Base-by-base conservation (phyloP, 2,888 invertebrate species). In the Platypus cylindrus region DNA sequence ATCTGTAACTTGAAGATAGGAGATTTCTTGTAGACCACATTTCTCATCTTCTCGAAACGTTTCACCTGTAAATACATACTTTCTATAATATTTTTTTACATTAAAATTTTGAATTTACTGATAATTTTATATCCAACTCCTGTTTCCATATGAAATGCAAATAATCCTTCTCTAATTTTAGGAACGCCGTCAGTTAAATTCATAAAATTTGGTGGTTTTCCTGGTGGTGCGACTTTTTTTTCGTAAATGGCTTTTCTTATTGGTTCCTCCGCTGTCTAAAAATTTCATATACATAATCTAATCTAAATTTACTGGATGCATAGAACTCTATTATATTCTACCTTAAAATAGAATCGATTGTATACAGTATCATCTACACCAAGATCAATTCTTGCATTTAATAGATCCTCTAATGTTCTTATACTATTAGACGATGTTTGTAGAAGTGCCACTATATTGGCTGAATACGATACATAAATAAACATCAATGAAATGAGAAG, bases 381-480 rank as follows among this genome's bases (percentile, higher is more conserved):
- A 30, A 80, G 64, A 43, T 67, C 67, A 9, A 82, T 55, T 9
- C 78, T 67, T 1, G 80, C 79, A 40, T 72, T 65, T 3, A 77
- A 56, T 15, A 82, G 60, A 51, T 80, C 78, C 2, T 68, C 62
- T 7, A 78, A 51, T 0, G 72, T 74, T 46, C 66, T 67, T 36
- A 82, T 77, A 44, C 73, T 71, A 2, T 70, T 69, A 1, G 80
- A 77, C 16, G 80, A 77, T 0, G 80, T 77, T 51, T 81, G 80
- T 1, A 82, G 63, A 1, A 82, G 57, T 1, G 79, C 78, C 0
- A 82, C 81, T 29, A 82, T 81, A 48, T 79, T 80, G 0, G 81
- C 81, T 1, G 81, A 72, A 50, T 80, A 82, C 1, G 81, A 78
- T 0, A 78, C 76, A 52, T 79, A 81, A 1, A 82, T 60, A 47